Evolutionary conservation across 2,113 vertebrate genomes (phyloP).

Genomic region (Notothenia coriiceps): DNA sequence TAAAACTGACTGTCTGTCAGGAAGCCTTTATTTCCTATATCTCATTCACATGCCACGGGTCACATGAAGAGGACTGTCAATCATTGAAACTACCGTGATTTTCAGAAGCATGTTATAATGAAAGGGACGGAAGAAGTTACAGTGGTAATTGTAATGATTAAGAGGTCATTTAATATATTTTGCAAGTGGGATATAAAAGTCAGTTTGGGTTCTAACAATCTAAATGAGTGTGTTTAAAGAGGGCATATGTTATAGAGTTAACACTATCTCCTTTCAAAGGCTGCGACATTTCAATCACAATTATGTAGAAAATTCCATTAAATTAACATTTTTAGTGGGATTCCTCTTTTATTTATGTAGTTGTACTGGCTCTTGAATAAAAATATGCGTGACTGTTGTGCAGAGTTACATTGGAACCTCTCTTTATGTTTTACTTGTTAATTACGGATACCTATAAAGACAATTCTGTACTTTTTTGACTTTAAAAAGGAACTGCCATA

Average conservation of each 20-base stretch:
- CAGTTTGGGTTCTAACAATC: background rate
- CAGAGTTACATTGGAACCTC: background rate
- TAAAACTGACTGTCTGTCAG: slow-evolving; percentile 13
- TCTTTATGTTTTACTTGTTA: background rate
- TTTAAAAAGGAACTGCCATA: background rate
- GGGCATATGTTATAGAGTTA: background rate
- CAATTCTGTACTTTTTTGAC: background rate
- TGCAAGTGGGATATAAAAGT: background rate
- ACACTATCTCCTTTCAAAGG: background rate
- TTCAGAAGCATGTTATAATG: background rate
- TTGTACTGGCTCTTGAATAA: background rate
- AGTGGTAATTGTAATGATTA: background rate
- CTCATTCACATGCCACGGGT: background rate
- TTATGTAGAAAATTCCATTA: no score
- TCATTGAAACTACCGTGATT: background rate
- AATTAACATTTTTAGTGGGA: background rate
- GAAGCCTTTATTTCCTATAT: background rate
- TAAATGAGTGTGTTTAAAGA: background rate
- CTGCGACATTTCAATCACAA: background rate
- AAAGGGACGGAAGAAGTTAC: background rate
- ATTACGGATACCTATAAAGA: background rate
- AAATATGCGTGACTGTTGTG: background rate
- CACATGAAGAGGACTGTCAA: background rate
- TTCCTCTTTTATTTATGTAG: background rate
- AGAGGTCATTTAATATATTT: background rate